A percentile compares a stretch with the other conserved stretches of the same genome.
phyloP scores from a whole-genome alignment of 2,888 invertebrate species.

The Sycophila texana region DNA sequence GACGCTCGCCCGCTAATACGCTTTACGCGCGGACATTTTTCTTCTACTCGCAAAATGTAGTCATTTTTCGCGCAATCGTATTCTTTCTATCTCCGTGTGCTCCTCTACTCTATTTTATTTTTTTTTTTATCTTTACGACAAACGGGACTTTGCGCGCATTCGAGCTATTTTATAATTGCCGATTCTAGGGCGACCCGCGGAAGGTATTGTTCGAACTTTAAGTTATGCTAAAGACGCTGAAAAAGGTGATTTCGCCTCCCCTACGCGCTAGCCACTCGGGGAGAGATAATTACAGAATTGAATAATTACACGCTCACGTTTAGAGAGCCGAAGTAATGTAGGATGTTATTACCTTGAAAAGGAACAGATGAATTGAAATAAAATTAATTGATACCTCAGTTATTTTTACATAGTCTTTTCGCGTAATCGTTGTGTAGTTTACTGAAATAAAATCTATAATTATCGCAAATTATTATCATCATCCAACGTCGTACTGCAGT shows the following conservation, averaged over 20 bases:
- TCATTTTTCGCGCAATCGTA: constrained; percentile 14
- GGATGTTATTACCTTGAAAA: not conserved
- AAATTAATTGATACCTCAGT: no score
- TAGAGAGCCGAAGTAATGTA: not conserved
- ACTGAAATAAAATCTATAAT: no score
- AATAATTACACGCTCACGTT: not conserved
- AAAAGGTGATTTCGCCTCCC: not conserved
- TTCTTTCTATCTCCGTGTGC: no score
- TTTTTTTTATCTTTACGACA: no score
- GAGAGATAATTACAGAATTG: not conserved
- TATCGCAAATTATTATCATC: no score
- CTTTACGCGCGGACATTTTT: not conserved
- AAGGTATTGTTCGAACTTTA: constrained; percentile 4
- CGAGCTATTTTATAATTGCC: constrained; percentile 8
- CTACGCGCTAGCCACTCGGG: no score
- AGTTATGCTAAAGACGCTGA: not conserved
- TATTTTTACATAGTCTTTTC: no score
- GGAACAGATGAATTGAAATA: no score
- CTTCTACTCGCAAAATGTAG: not conserved
- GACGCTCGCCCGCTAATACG: constrained; percentile 7
- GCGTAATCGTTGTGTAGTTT: no score
- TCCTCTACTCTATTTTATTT: no score
- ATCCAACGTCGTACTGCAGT: no score
- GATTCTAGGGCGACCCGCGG: not conserved
- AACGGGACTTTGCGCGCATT: not conserved